Evolutionary conservation across 2,797 vertebrate species (phyloP).

Genomic region (Ctenosaura bakeri): DNA sequence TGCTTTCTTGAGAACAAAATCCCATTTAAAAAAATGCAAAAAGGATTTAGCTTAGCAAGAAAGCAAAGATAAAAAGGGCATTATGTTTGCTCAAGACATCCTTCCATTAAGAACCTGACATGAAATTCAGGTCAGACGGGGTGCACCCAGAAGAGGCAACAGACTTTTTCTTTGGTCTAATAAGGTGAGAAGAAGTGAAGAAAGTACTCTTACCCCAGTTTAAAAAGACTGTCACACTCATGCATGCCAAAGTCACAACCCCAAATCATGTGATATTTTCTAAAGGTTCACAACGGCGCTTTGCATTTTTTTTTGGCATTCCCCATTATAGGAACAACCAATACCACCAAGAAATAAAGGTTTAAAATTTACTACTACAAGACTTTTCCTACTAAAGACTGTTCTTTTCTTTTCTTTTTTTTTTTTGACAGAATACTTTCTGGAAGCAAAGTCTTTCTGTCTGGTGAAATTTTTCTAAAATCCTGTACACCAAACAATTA

Average conservation of each 20-base stretch:
- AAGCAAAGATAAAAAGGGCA: slow-evolving; percentile 12
- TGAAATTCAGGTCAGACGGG: slow-evolving; percentile 14
- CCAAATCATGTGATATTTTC: too few relatives aligned
- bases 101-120: neutral
- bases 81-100: neutral
- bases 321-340: neutral
- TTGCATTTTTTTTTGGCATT: neutral
- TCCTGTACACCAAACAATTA: neutral
- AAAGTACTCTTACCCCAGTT: neutral
- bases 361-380: neutral
- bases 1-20: slow-evolving; percentile 62
- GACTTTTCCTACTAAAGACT: too few relatives aligned
- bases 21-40: slow-evolving; percentile 55
- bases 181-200: neutral
- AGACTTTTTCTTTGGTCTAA: neutral
- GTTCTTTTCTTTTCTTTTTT: too few relatives aligned
- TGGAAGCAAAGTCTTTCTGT: neutral
- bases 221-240: neutral
- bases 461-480: neutral
- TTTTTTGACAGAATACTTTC: neutral
- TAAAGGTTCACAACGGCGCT: neutral
- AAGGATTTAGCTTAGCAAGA: slow-evolving; percentile 60
- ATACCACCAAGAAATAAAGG: neutral
- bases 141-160: neutral
- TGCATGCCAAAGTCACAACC: neutral